Evolutionary conservation across 2,113 vertebrate species (phyloP), one percentile per base, ranked within the genome.

Genomic region (Trachemys scripta): DNA sequence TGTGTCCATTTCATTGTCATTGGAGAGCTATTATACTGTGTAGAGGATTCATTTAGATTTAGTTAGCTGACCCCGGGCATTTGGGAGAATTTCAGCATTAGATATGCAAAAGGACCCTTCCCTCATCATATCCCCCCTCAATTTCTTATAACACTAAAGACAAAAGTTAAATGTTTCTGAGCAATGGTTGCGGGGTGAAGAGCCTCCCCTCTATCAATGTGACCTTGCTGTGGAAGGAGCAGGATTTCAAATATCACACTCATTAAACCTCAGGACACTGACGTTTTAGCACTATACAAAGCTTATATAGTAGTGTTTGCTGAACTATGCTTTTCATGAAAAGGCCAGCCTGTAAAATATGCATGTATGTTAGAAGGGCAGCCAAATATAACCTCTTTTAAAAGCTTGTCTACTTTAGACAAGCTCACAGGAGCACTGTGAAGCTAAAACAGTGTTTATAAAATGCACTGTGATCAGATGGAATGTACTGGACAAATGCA

Each of bases 1-100:
- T 84, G 83, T 14, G 83, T 82, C 80, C 87, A 57, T 86, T 90
- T 76, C 57, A 90, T 72, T 80, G 51, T 53, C 89, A 65, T 92
- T 92, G 27, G 57, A 92, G 78, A 92, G 95, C 96, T 81, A 59
- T 65, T 88, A 76, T 54, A 93, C 75, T 91, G 76, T 89, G 19
- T 16, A 27, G n/a, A 82, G 35, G 92, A 31, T 90, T 83, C 78
- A 90, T 90, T 96, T 90, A 93, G 91, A 95, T 92, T 94, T 92
- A 95, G 79, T 50, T 85, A 84, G 38, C 54, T 91, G 88, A 96
- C 82, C 80, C 35, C 51, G 12, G 80, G 85, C 31, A 82, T 90
- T 95, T 95, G 42, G 45, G 42, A 85, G 57, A 89, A 85, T 95
- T 96, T 92, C 90, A 59, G 84, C 87, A 50, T 56, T 89, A 85